Base-by-base conservation (phyloP, 2,888 invertebrate species). In the Tromatobia lineatoria region DNA sequence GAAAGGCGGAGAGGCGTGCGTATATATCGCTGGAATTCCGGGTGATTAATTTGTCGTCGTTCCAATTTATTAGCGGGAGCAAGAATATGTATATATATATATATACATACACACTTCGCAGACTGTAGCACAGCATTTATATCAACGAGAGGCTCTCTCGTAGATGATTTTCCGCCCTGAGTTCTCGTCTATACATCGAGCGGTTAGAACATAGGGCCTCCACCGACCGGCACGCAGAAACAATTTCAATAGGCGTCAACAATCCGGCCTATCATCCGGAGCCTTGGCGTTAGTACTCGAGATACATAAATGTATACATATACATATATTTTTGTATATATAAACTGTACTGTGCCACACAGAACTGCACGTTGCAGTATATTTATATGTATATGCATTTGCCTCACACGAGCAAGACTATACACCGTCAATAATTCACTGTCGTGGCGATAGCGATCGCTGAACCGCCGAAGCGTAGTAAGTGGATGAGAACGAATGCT, bases 1-100 rank as follows among this genome's bases (percentile, higher is more conserved):
- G 50, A 69, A 74, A 78, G 67, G 73, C 50, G 23, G 78, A 74
- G 71, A 71, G 76, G 42, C 73, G 67, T 38, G 42, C 73, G 67
- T 38, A 23, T 34, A 38, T 57, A 54, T 59, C 73, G 76, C 78
- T 83, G 88, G 87, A 87, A 87, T 86, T 86, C 80, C 83, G 85
- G 79, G 85, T 80, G 87, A 88, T 90, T 89, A 88, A 88, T 89
- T 90, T 82, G 89, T 82, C 88, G 88, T 88, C 89, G 88, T 89
- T 90, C 85, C 88, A 87, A 88, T 88, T 85, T 86, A 87, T 87
- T 88, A 84, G 80, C 77, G 69, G 76, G 70, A 42, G 69, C 47
- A 57, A 61, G 25, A 70, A 54, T 20, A 52, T 52, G 18, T 59
- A 10, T 80, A 38, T 70, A 34, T 11, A 50, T 25, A 59, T 45